Base-by-base conservation (phyloP, 2,888 invertebrate genomes). In the Phortica okadai region DNA sequence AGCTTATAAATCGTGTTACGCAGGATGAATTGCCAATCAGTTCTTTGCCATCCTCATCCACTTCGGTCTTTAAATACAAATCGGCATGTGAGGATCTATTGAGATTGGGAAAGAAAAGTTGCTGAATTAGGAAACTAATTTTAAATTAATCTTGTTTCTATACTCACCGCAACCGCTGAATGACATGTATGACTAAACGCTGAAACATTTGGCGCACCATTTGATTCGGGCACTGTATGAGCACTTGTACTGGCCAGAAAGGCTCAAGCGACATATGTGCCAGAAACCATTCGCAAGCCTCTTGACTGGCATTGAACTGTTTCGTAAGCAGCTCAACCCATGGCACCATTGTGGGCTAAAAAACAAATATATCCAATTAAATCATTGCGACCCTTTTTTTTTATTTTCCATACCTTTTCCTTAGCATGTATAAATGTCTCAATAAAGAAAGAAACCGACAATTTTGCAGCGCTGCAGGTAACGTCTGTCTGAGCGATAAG, bases 181-280 rank as follows among this genome's bases (percentile, higher is more conserved):
- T 97, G 80, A 98, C 98, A 91, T 98, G 98, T 91, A 98, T 97
- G 89, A 97, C 96, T 85, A 98, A 94, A 87, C 98, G 94, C 92
- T 98, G 98, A 92, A 98, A 98, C 97, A 98, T 98, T 92, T 98
- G 98, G 82, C 98, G 94, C 78, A 98, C 98, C 95, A 98, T 97
- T 92, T 98, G 98, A 93, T 97, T 98, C 50, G 98, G 98, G 92
- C 98, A 98, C 92, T 97, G 97, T 90, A 98, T 95, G 89, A 98
- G 93, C 86, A 97, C 97, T 93, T 97, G 97, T 89, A 98, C 96
- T 5, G 98, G 97, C 98, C 98, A 98, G 96, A 97, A 97, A 67
- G 97, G 97, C 89, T 97, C 96, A 78, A 95, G 94, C 0, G 97
- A 96, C 97, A 98, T 98, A 89, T 97, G 96, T 79, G 97, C 95